phyloP scores from a whole-genome alignment of 2,797 vertebrate genomes.

The Nasua narica region DNA sequence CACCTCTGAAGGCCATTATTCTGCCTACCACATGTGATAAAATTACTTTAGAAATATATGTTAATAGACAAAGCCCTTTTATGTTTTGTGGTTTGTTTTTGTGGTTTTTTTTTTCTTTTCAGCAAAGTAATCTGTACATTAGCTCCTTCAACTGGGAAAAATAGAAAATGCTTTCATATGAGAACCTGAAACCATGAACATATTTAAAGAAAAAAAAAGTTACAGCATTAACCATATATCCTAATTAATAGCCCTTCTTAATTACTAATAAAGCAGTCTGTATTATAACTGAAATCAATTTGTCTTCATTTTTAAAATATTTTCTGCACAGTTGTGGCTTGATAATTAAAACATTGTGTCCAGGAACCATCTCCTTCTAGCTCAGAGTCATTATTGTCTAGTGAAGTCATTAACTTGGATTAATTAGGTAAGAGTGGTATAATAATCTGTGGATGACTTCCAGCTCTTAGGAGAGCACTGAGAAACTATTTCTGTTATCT shows the following conservation, averaged over 20 bases:
- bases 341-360: slow-evolving; percentile 64
- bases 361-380: slow-evolving; percentile 42
- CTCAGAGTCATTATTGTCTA: slow-evolving; percentile 52
- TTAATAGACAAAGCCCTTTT: not conserved
- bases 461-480: not conserved
- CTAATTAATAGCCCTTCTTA: slow-evolving; percentile 48
- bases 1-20: not conserved
- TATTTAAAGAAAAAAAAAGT: slow-evolving; percentile 15
- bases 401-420: slow-evolving; percentile 55
- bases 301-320: slow-evolving; percentile 61
- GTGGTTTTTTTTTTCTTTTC: slow-evolving; percentile 24
- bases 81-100: not conserved
- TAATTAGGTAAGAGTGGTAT: slow-evolving; percentile 41
- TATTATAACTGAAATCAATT: slow-evolving; percentile 22
- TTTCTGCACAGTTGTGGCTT: slow-evolving; percentile 51
- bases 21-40: not conserved
- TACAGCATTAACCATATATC: slow-evolving; percentile 25
- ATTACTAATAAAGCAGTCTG: slow-evolving; percentile 46
- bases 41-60: not conserved
- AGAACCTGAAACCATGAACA: not conserved
- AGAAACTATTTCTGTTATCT: slow-evolving; percentile 35
- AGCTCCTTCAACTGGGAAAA: not conserved
- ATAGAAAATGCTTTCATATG: not conserved
- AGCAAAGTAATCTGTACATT: not conserved
- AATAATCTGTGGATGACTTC: slow-evolving; percentile 14